Evolutionary conservation across 2,888 invertebrate genomes (phyloP).

Genomic region (Tethea ocularis): DNA sequence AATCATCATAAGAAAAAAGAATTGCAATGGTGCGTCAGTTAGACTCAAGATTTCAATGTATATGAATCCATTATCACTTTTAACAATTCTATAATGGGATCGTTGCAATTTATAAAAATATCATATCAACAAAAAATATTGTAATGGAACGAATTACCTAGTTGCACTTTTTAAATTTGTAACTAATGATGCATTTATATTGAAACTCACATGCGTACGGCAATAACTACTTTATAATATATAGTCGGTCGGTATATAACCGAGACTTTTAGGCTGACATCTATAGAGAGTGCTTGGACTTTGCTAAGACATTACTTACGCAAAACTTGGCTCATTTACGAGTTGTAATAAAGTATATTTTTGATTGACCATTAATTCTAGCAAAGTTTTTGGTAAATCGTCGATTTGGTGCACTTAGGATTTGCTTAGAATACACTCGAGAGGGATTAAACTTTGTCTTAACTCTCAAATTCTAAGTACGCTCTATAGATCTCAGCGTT

Average conservation of each 20-base stretch:
- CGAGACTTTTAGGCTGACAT: background rate
- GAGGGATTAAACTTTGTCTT: no score
- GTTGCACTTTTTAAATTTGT: background rate
- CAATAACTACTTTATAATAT: no score
- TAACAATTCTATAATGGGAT: constrained; percentile 25
- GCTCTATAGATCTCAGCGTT: no score
- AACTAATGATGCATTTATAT: background rate
- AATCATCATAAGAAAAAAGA: background rate
- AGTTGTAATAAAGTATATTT: no score
- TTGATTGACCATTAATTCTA: no score
- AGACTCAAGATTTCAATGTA: constrained; percentile 1
- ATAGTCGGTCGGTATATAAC: background rate
- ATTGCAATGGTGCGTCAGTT: background rate
- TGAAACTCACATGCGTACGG: background rate
- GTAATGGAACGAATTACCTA: background rate
- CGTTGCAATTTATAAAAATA: constrained; percentile 40
- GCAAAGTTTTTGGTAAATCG: no score
- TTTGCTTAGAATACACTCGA: no score
- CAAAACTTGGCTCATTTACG: no score
- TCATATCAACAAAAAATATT: constrained; percentile 32
- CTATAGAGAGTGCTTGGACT: no score
- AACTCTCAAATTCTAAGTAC: no score
- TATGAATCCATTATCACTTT: background rate
- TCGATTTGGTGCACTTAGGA: no score
- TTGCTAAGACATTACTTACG: no score